Percentiles rank a stretch among this genome's conserved stretches.
phyloP scores from a whole-genome alignment of 2,113 vertebrate genomes.

The Macquaria ambigua region DNA sequence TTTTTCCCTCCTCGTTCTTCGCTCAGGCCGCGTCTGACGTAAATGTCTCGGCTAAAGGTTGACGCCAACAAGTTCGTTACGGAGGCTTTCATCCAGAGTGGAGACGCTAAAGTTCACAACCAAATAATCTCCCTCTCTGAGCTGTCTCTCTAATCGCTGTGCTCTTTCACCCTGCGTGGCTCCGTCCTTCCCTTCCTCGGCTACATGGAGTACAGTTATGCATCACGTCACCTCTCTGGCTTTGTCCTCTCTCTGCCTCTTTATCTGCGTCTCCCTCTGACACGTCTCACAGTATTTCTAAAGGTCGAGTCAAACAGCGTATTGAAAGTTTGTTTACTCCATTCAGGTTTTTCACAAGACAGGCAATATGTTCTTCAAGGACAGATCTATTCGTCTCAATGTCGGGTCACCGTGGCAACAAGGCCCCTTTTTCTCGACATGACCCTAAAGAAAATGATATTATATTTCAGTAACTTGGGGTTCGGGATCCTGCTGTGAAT shows the following conservation, averaged over 20 bases:
- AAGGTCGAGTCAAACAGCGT: conserved; percentile 14
- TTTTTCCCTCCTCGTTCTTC: neutral
- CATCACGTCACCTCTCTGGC: neutral
- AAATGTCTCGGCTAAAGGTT: conserved; percentile 56
- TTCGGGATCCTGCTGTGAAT: neutral
- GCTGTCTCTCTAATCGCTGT: conserved; percentile 5
- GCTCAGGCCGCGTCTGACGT: neutral
- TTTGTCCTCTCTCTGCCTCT: neutral
- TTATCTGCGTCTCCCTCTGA: neutral
- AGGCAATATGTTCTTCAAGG: neutral
- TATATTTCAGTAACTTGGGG: neutral
- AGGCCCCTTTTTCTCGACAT: neutral
- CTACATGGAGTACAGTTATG: neutral
- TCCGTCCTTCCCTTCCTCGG: neutral
- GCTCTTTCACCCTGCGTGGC: neutral
- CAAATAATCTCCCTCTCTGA: conserved; percentile 10
- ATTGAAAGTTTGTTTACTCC: neutral
- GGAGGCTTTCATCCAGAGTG: conserved; percentile 24
- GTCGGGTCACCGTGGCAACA: conserved; percentile 10
- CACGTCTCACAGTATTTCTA: neutral
- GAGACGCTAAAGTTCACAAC: conserved; percentile 39
- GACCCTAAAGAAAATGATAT: neutral
- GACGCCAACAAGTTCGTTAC: neutral
- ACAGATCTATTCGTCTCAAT: neutral
- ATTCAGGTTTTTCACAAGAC: neutral